Evolutionary conservation across 2,797 vertebrate genomes (phyloP).

Genomic region (Botia almorhae): DNA sequence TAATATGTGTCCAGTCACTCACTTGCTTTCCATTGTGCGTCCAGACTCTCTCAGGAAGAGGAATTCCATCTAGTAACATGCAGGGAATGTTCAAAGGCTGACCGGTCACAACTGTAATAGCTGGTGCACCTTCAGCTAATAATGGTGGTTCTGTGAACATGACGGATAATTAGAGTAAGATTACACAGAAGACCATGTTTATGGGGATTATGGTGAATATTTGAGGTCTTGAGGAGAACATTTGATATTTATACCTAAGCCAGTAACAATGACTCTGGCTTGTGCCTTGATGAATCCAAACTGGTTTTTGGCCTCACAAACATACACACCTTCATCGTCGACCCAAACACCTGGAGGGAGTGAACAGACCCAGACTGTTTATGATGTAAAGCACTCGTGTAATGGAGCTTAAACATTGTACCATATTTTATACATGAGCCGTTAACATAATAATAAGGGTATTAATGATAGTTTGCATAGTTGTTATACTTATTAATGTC

Average conservation of each 20-base stretch:
- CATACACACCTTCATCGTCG: conserved; percentile 85
- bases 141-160: conserved; percentile 78
- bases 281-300: conserved; percentile 83
- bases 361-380: background rate
- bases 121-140: conserved; percentile 77
- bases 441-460: conserved; percentile 1
- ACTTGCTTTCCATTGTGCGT: conserved; percentile 81
- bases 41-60: conserved; percentile 87
- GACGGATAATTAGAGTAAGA: conserved; percentile 35
- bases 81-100: conserved; percentile 87
- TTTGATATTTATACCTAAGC: conserved; percentile 78
- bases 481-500: background rate
- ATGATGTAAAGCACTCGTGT: background rate
- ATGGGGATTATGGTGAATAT: background rate
- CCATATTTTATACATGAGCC: background rate
- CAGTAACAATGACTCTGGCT: conserved; percentile 81
- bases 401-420: background rate
- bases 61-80: conserved; percentile 84
- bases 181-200: background rate
- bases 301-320: conserved; percentile 87
- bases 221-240: background rate
- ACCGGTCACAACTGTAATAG: conserved; percentile 75
- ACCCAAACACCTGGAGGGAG: conserved; percentile 77
- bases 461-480: background rate
- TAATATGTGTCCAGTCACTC: conserved; percentile 61